Base-by-base conservation (phyloP, 2,113 vertebrate species). In the Xyliphius kryptos region DNA sequence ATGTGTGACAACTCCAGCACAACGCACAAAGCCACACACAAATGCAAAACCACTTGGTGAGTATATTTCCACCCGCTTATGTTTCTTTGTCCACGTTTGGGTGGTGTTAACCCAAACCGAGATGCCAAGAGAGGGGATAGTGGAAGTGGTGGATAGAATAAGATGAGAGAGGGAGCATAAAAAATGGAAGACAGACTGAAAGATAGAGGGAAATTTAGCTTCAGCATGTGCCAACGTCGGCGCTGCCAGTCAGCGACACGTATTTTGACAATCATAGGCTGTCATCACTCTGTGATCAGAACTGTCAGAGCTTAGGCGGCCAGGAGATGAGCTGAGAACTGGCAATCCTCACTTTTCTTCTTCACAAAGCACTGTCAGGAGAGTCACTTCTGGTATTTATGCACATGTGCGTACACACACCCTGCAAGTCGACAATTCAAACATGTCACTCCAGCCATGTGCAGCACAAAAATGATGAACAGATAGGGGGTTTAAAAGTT, bases 191-290 rank as follows among this genome's bases (percentile, higher is more conserved):
- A 73, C 49, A 66, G 53, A 62, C 16, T 38, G 55, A 44, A 58
- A 56, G 41, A n/a, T 53, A 49, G 77, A 74, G 72, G 73, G 77
- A 79, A 78, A 79, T 74, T 74, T 77, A 79, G 81, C 58, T 64
- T 65, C 64, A 63, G 67, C 60, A 49, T 61, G 68, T 74, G 66
- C 78, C 78, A 80, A 78, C 80, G 81, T 77, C 40, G 48, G 71
- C 71, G 72, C 82, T 84, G 83, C 83, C 83, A 86, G 76, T 85
- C 83, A 85, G 73, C 40, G 76, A 76, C 74, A 67, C 77, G 76
- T 77, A 76, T 84, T 88, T 87, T 87, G 87, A 87, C 85, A 87
- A 87, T 88, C 84, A 82, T 82, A 76, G 78, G 74, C 83, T 87
- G 87, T 84, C 85, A 85, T 85, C 85, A 80, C 83, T 78, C 83